Evolutionary conservation across 1,140 invertebrate species (phyloP).

Genomic region (Hycleus cichorii): DNA sequence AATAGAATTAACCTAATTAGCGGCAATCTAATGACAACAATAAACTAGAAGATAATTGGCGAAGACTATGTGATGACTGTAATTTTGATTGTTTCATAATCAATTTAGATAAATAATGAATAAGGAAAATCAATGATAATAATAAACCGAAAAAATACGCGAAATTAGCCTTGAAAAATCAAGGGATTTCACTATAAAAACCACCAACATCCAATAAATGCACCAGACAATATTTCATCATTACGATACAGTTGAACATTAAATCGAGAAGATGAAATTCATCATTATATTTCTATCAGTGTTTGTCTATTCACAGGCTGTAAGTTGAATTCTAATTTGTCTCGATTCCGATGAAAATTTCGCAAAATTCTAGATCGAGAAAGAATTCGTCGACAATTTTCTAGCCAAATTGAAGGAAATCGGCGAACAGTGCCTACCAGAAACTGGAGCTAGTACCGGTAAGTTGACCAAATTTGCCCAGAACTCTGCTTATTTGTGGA

Average conservation of each 20-base stretch:
- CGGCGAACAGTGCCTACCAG: conserved; percentile 10
- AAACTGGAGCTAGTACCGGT: conserved; percentile 9
- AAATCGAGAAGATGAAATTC: background rate
- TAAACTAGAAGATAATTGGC: too few species aligned
- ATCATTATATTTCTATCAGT: background rate
- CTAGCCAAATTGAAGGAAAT: conserved; percentile 11
- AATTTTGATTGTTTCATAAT: too few species aligned
- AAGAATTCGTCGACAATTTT: conserved; percentile 19
- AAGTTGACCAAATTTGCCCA: background rate
- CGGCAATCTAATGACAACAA: too few species aligned
- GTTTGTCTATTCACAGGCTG: background rate
- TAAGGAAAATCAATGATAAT: too few species aligned
- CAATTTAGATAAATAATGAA: too few species aligned
- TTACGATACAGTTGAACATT: background rate
- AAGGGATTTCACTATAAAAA: too few species aligned
- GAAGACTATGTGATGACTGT: too few species aligned
- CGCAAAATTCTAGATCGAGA: conserved; percentile 6
- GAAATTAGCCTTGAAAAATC: too few species aligned
- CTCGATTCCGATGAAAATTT: background rate
- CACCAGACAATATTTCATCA: too few species aligned
- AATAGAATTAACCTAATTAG: too few species aligned
- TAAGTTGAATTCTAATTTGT: background rate
- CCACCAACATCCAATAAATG: too few species aligned
- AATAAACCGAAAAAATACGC: too few species aligned
- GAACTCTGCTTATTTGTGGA: background rate